These are phyloP conservation scores for Drosophila sturtevanti DNA, from an alignment of 1,140 invertebrate species.

Conservation along the genomic window DNA sequence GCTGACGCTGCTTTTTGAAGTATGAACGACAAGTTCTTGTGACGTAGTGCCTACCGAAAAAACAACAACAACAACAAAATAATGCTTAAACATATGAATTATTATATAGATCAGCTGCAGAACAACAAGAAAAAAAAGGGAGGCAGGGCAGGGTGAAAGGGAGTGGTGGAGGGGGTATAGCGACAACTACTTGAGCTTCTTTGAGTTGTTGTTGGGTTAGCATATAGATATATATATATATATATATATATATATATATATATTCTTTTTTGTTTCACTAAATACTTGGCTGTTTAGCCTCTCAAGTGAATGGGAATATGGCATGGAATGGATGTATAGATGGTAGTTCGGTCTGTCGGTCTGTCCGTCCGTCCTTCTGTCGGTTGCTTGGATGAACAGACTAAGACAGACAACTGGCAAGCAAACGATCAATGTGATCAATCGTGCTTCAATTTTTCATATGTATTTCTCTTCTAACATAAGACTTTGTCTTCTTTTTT, in stretches of 20 bases:
- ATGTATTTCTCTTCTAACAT: slow-evolving; percentile 31
- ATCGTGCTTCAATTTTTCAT: slow-evolving; percentile 78
- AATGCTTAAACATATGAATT: slow-evolving; percentile 70
- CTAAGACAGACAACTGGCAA: slow-evolving; percentile 46
- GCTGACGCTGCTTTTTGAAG: slow-evolving; percentile 72
- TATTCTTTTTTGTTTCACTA: slow-evolving; percentile 53
- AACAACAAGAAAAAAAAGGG: too few species aligned
- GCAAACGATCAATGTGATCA: slow-evolving; percentile 73
- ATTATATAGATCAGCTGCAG: slow-evolving; percentile 77
- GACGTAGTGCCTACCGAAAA: slow-evolving; percentile 35
- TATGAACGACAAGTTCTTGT: slow-evolving; percentile 61
- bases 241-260: too few species aligned
- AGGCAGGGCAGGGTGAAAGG: too few species aligned
- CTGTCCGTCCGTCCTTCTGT: too few species aligned
- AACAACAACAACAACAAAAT: slow-evolving; percentile 25
- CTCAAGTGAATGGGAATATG: too few species aligned
- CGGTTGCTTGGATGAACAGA: slow-evolving; percentile 5
- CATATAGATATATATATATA: too few species aligned
- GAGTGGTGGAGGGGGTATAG: slow-evolving; percentile 22
- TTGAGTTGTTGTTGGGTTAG: slow-evolving; percentile 33
- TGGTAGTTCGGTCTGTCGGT: not conserved
- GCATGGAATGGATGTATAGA: too few species aligned
- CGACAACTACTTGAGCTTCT: slow-evolving; percentile 66
- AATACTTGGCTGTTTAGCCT: slow-evolving; percentile 66
- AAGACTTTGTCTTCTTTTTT: slow-evolving; percentile 37